Percentiles rank a stretch among this genome's conserved stretches.
Conservation (phyloP, 2,888 invertebrate genomes). For the Euphydryas editha region DNA sequence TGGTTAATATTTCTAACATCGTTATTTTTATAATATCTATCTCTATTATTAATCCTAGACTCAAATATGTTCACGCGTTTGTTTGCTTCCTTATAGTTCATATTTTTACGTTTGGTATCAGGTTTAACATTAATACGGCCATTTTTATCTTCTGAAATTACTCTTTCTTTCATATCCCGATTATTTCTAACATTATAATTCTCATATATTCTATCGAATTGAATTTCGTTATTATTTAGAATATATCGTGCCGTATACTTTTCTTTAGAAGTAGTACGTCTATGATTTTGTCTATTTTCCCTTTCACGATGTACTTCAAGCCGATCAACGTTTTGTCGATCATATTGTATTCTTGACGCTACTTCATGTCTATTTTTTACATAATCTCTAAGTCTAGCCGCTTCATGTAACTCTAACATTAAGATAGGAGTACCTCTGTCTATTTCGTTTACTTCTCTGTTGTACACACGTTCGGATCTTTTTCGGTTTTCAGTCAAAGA, state of each 20-base stretch:
- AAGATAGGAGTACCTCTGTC: too few relatives aligned
- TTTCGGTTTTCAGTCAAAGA: neutral
- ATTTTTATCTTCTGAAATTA: neutral
- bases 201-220: neutral
- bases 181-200: neutral
- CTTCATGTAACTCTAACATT: neutral
- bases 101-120: neutral
- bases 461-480: neutral
- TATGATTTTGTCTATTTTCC: neutral
- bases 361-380: neutral
- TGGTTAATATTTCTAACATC: neutral
- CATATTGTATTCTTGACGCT: neutral
- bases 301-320: neutral
- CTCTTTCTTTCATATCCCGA: neutral
- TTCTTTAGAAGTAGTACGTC: neutral
- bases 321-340: neutral
- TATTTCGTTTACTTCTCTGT: neutral
- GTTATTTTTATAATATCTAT: neutral
- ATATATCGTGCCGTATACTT: neutral
- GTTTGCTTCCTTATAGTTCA: too few relatives aligned
- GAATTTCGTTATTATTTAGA: neutral
- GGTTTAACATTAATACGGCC: too few relatives aligned
- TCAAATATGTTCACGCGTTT: neutral
- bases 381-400: neutral
- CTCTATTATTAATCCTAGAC: neutral